Base-by-base conservation (phyloP, 2,888 invertebrate species). In the Tuta absoluta region DNA sequence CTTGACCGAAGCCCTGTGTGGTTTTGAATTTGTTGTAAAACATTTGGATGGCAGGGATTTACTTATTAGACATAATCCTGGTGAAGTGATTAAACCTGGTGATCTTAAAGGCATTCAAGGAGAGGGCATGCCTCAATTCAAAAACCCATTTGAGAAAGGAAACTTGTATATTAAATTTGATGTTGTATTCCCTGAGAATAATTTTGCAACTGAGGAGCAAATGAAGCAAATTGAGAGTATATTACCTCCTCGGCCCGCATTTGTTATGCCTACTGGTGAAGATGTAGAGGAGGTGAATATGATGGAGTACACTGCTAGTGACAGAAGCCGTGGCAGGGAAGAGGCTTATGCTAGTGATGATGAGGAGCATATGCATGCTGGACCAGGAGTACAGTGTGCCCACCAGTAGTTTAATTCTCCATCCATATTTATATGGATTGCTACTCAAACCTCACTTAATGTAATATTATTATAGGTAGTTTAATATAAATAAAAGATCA, bases 61-160 rank as follows among this genome's bases (percentile, higher is more conserved):
- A 67, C 91, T 97, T 63, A 93, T 99, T 63, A 94, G 93, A 81
- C 95, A 95, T 74, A 93, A 94, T 62, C 93, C 96, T 5, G 98
- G 98, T 17, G 94, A 95, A 72, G 95, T 98, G 19, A 94, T 98
- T 69, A 95, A 95, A 76, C 97, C 97, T 63, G 96, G 96, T 82
- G 93, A 94, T 78, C 86, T 96, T 2, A 96, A 96, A 82, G 94
- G 95, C 68, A 94, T 98, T 64, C 91, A 92, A 68, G 95, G 95
- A 5, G 97, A 98, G 86, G 98, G 98, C 23, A 98, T 98, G 98
- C 98, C 98, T 0, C 92, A 94, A 45, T 94, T 94, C 76, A 95
- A 95, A 80, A 96, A 95, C 85, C 96, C 97, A 7, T 95, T 96
- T 82, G 96, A 97, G 75, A 95, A 94, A 81, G 98, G 98, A 63